phyloP scores from a whole-genome alignment of 2,888 invertebrate genomes.

The Mimachlamys varia region DNA sequence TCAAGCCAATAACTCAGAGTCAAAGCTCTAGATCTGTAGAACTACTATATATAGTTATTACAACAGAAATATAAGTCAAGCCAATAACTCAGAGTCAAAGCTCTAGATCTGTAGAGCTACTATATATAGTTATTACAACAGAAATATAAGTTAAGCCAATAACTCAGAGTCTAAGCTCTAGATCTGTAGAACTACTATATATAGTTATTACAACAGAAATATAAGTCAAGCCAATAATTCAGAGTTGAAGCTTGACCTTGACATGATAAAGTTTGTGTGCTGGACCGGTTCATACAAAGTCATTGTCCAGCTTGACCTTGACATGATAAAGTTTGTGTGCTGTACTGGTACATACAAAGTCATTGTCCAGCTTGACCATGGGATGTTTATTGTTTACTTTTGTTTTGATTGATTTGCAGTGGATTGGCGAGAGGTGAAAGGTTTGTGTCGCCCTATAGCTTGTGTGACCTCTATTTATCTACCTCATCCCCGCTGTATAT shows the following conservation, averaged over 20 bases:
- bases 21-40: too few relatives aligned
- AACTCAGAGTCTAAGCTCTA: too few relatives aligned
- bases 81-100: too few relatives aligned
- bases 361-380: neutral
- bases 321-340: neutral
- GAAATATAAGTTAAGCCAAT: too few relatives aligned
- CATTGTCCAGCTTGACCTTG: neutral
- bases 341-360: neutral
- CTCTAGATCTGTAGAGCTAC: too few relatives aligned
- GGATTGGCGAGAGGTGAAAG: slow-evolving; percentile 62
- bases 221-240: neutral
- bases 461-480: neutral
- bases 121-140: too few relatives aligned
- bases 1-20: too few relatives aligned
- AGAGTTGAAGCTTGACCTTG: neutral
- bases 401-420: slow-evolving; percentile 50
- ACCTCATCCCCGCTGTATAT: neutral
- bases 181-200: too few relatives aligned
- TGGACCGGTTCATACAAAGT: neutral
- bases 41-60: too few relatives aligned
- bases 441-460: slow-evolving; percentile 43
- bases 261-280: neutral
- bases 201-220: too few relatives aligned
- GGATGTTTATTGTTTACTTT: neutral
- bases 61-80: too few relatives aligned